Evolutionary conservation across 2,113 vertebrate genomes (phyloP), one percentile per base, ranked within the genome.

Genomic region (Hippoglossus stenolepis): DNA sequence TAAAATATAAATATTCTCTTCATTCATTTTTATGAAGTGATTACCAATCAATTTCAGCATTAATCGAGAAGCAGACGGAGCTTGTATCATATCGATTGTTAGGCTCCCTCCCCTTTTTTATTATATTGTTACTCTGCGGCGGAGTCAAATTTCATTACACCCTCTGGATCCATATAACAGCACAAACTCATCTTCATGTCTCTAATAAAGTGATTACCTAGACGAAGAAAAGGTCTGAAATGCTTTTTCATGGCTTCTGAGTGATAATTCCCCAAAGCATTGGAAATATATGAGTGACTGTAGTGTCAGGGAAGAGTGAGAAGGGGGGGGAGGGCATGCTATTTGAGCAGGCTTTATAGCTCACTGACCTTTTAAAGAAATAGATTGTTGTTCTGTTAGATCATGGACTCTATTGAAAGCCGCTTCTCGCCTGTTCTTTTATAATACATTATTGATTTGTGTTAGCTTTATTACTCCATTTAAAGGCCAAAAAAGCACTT

Each of bases 141-240:
- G 85, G 86, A 93, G 91, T 95, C 91, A 93, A 92, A 95, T 94
- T 95, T 94, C 90, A 94, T 91, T 94, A 90, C 82, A 83, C 93
- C 91, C 93, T 72, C 78, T 91, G 90, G 93, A 94, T 93, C 90
- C 88, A 93, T 95, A 95, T 93, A 93, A 92, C 86, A 92, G 90
- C 86, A 90, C 91, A 94, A 94, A 94, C 93, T 94, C 93, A 94
- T 94, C 93, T 93, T 89, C 65, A 87, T 88, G 88, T 87, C 77
- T 83, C 90, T 79, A 84, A 95, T 93, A 93, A 94, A 87, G 91
- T 80, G 91, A 94, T 94, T 92, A 91, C 92, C 91, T 83, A 86
- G 90, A 91, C 66, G 65, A 77, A 88, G 85, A 93, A 92, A 80
- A 72, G 78, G 54, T 82, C 90, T 90, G 72, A 86, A 91, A 91